Base-by-base conservation (phyloP, 2,888 invertebrate species). In the Oscheius onirici region DNA sequence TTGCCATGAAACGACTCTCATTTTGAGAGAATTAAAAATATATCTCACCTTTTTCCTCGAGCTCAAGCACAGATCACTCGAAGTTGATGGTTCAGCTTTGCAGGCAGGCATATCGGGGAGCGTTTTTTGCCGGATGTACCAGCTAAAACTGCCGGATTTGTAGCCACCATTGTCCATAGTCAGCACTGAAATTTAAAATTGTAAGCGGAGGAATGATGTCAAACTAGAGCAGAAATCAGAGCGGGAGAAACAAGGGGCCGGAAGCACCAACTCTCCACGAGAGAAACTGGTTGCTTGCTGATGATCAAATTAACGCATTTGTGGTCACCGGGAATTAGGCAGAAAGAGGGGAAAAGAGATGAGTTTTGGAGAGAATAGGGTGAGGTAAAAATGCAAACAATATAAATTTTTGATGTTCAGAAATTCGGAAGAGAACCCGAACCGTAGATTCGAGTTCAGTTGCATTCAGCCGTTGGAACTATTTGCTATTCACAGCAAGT, bases 101-200 rank as follows among this genome's bases (percentile, higher is more conserved):
- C 63, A 63, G 28, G 11, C 44, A 8, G 20, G 3, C 15, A 20
- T 20, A 15, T 24, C 15, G 43, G 43, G 22, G 17, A 20, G 15
- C 43, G 44, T 8, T 46, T 69, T 69, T 49, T 44, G 69, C n/a
- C 69, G 26, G 22, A 69, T 69, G 28, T 69, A 69, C 69, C 69
- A 69, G 40, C 44, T 51, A 20, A 57, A 69, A 10, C 69, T 41
- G 55, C 28, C 28, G 52, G 10, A n/a, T 17, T n/a, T 67, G 46
- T 43, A 22, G 40, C 40, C 34, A 43, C 43, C 17, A 24, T 44
- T 61, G 61, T 41, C 41, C 61, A 61, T 46, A 3, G 24, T 63
- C 44, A 43, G 28, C 11, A 43, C n/a, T 28, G 26, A 63, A 28
- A 17, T 34, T 34, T 34, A 34, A 3, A 34, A 8, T 34, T 34